These are phyloP conservation scores for Dasyprocta punctata DNA, from an alignment of 2,113 vertebrate genomes.

Conservation along the genomic window DNA sequence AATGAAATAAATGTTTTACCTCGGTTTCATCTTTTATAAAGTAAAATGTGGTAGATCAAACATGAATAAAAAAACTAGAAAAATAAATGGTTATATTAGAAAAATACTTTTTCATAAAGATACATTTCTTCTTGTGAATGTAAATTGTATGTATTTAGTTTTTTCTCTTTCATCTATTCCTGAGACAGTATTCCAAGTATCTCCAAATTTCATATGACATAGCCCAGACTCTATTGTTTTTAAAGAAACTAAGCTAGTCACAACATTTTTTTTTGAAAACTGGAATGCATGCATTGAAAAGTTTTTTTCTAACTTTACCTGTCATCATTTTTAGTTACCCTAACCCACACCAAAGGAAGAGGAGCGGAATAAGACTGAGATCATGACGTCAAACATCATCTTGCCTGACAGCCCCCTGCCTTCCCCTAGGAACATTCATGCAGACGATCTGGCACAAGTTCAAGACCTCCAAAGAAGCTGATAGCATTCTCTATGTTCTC, in stretches of 20 bases:
- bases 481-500: background rate
- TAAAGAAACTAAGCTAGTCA: constrained; percentile 29
- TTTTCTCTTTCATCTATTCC: background rate
- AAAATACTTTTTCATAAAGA: constrained; percentile 35
- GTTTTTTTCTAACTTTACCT: background rate
- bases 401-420: background rate
- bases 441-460: constrained; percentile 39
- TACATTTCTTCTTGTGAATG: constrained; percentile 15
- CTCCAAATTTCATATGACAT: constrained; percentile 3
- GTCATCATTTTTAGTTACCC: background rate
- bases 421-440: background rate
- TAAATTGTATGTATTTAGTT: background rate
- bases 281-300: background rate
- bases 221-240: constrained; percentile 40
- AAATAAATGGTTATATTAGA: background rate
- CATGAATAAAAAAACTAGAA: background rate
- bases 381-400: background rate
- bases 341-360: constrained; percentile 58
- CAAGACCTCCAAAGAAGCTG: constrained; percentile 36
- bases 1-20: constrained; percentile 5
- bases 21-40: constrained; percentile 50
- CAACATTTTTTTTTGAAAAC: background rate
- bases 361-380: background rate
- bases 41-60: background rate
- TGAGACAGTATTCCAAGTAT: background rate